Evolutionary conservation across 2,113 vertebrate genomes (phyloP), one percentile per base, ranked within the genome.

Genomic region (Crotalus helleri): DNA sequence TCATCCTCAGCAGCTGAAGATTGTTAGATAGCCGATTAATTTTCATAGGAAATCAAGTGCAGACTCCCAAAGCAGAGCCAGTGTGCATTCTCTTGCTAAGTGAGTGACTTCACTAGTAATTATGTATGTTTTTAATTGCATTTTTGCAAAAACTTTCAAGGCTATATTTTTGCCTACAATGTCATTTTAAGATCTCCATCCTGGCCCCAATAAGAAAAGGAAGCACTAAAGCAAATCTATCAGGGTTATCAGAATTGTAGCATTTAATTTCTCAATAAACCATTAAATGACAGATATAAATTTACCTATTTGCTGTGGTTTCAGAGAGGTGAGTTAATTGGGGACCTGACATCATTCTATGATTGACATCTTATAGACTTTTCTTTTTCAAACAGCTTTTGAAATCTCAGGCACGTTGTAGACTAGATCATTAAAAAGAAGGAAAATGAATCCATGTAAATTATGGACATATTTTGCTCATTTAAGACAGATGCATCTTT

Each of bases 21-120:
- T 99, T 99, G 99, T 99, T 99, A 99, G 99, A 99, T 99, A 99
- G 99, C 98, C 99, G 99, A 99, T 99, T 99, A 99, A 99, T 99
- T 99, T 99, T 99, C 99, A 99, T 98, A 99, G 98, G 98, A 99
- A 99, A 99, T 99, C 99, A 99, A 99, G 98, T 99, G 98, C 98
- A 95, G 97, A 97, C 98, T 99, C 98, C 98, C 98, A 98, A 97
- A 98, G 98, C 98, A 97, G 96, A 96, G 96, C 97, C 96, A 96
- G 97, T 96, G 96, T 97, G 96, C 97, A 94, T 97, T 97, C 98
- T 98, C 98, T 97, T 97, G 98, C 98, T 98, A 98, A 98, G 98
- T 98, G 98, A 98, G 98, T 98, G 98, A 98, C 98, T 99, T 98
- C 95, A 90, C 96, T 98, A 97, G 98, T 98, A 99, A 99, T 99